Base-by-base conservation (phyloP, 2,888 invertebrate species). In the Cenopis cana region DNA sequence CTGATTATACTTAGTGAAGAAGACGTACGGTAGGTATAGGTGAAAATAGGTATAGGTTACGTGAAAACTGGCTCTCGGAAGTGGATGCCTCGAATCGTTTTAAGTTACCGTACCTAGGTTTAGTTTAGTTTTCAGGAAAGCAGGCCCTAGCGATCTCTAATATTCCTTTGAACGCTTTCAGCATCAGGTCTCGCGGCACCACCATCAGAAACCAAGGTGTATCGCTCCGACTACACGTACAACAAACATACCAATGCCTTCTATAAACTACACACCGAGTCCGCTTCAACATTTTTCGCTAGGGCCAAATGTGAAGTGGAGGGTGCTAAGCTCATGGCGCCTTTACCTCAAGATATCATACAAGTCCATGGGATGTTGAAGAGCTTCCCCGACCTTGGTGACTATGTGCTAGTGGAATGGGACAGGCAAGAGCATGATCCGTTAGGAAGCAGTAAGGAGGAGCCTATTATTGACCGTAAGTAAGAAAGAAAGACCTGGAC, bases 251-350 rank as follows among this genome's bases (percentile, higher is more conserved):
- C 86, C 0, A 81, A 88, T 68, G 84, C 89, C 0, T 91, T 86
- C 76, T 90, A 90, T 78, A 91, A 91, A 72, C 76, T 91, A 0
- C 90, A 91, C 70, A 80, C 82, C 0, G 89, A 88, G 55, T 38
- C 59, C 0, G 72, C 55, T 0, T 17, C 24, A 0, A 41, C 29
- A 0, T 20, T 14, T 18, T 14, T 18, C 0, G 78, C 81, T 0
- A 24, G 55, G 0, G 11, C 1, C 0, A 41, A 78, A 0, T 90
- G 90, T 69, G 29, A 55, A 0, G n/a, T 71, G 0, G 89, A 90
- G 73, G 89, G 89, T 0, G 84, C 85, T 0, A 29, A 74, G 5
- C 77, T 88, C 5, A 83, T 90, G 86, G n/a, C 73, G 0, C 79
- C 83, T 0, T 74, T 81, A 0, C 70, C 79, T 0, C 50, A 77